Conservation (phyloP, 2,888 invertebrate species). For the Athalia cordata region DNA sequence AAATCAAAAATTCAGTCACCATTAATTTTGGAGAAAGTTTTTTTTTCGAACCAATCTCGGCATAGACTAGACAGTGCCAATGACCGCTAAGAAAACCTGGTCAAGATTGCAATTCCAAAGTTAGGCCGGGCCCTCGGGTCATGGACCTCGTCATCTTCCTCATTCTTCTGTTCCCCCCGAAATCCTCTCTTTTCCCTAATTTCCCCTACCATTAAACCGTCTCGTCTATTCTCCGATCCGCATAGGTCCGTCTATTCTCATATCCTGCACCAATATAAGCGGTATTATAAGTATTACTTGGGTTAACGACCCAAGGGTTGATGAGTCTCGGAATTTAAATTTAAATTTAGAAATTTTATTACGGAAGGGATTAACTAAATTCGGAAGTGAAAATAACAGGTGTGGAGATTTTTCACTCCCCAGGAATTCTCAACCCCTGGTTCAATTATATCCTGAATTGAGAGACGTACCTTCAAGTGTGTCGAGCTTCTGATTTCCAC, state of each 20-base stretch:
- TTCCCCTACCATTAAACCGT: not conserved
- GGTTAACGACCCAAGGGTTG: not conserved
- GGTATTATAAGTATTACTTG: not conserved
- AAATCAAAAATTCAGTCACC: not conserved
- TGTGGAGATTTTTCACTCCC: not conserved
- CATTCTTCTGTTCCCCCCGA: slow-evolving; percentile 24
- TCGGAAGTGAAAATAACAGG: not conserved
- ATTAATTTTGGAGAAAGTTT: not conserved
- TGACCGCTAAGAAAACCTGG: slow-evolving; percentile 38
- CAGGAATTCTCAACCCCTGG: not conserved
- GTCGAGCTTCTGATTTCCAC: slow-evolving; percentile 89
- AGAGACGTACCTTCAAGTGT: slow-evolving; percentile 82
- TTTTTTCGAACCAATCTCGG: slow-evolving; percentile 30
- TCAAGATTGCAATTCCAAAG: slow-evolving; percentile 33
- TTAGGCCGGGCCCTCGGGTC: slow-evolving; percentile 41
- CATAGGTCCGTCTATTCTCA: not conserved
- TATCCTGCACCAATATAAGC: not conserved
- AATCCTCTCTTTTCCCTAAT: slow-evolving; percentile 28
- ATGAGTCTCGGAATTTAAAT: too few relatives aligned
- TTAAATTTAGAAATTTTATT: too few relatives aligned
- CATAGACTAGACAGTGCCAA: slow-evolving; percentile 27
- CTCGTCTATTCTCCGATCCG: slow-evolving; percentile 20
- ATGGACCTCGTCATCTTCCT: slow-evolving; percentile 38
- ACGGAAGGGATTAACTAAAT: too few relatives aligned
- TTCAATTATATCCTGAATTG: too few relatives aligned